Base-by-base conservation (phyloP, 2,888 invertebrate genomes). In the Cyaniris semiargus region DNA sequence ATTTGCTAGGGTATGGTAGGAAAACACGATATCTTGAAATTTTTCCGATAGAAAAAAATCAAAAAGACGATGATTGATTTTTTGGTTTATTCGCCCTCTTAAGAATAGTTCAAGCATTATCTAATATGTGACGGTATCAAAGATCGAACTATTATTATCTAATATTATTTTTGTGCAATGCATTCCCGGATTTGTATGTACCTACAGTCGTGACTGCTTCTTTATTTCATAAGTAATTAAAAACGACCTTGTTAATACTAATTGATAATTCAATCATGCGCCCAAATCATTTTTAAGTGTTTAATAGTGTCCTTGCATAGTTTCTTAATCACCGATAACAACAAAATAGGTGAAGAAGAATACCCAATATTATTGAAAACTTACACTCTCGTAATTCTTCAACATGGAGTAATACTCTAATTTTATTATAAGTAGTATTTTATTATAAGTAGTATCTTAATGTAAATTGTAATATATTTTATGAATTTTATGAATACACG, bases 261-360 rank as follows among this genome's bases (percentile, higher is more conserved):
- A 31, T 27, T 72, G 44, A 44, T 72, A 72, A 44, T 44, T 72
- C 72, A 72, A 72, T 72, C 72, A 38, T 71, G 38, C 34, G 13
- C 44, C 72, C 21, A 72, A 44, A 72, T 27, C 27, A 66, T 27
- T 66, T 66, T 18, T 66, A 27, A 66, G 38, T 44, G 44, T 23
- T 72, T 72, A 44, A 72, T 72, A 44, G 44, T 72, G 72, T 72
- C 72, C 72, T 72, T 72, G 38, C 23, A 72, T 72, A 44, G 72
- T 38, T 44, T 44, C 21, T n/a, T 38, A 34, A 38, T 38, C 21
- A 38, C 70, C 8, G 70, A 18, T 34, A n/a, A 34, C 1, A 70
- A 15, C 34, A 70, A 23, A 10, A 34, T 34, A 60, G 13, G 23
- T 66, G 15, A 27, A 15, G 31, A 27, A 66, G 66, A 66, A 66